These are phyloP conservation scores for Chaitophorus viminalis DNA, from an alignment of 2,888 invertebrate genomes.

Conservation along the genomic window DNA sequence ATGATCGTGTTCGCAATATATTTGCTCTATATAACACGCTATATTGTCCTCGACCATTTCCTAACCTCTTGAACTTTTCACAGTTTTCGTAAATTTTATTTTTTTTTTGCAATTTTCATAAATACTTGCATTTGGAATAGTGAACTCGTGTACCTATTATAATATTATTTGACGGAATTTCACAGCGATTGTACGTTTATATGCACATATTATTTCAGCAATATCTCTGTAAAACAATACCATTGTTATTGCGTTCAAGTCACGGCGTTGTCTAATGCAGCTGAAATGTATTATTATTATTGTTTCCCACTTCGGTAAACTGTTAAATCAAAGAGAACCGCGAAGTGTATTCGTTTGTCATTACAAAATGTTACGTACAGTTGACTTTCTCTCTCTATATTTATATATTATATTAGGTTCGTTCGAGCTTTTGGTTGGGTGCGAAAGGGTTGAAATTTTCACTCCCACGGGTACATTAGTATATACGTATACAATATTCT, in stretches of 20 bases:
- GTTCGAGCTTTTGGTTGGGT: not conserved
- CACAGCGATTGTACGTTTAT: too few species aligned
- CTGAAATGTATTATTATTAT: not conserved
- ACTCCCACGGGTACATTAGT: not conserved
- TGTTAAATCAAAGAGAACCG: conserved; percentile 36
- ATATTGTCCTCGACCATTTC: too few species aligned
- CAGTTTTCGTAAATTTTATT: too few species aligned
- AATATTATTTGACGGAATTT: too few species aligned
- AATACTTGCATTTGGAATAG: too few species aligned
- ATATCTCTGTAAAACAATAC: not conserved
- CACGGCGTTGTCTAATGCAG: not conserved
- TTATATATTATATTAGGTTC: too few species aligned
- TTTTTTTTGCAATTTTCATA: too few species aligned
- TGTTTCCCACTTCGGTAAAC: not conserved
- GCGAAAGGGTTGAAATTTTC: conserved; percentile 23
- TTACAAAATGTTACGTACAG: conserved; percentile 3
- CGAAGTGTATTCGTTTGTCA: not conserved
- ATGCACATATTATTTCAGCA: too few species aligned
- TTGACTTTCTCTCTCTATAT: conserved; percentile 32
- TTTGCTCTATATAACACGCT: too few species aligned
- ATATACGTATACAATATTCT: not conserved
- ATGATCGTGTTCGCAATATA: too few species aligned
- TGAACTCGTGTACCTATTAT: too few species aligned
- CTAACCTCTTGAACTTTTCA: too few species aligned
- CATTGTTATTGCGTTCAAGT: not conserved